Percentiles rank a stretch among this genome's conserved stretches.
These are phyloP conservation scores for Holothuria scabra DNA, from an alignment of 53 echinoderm and acorn worm species.

Conservation along the genomic window DNA sequence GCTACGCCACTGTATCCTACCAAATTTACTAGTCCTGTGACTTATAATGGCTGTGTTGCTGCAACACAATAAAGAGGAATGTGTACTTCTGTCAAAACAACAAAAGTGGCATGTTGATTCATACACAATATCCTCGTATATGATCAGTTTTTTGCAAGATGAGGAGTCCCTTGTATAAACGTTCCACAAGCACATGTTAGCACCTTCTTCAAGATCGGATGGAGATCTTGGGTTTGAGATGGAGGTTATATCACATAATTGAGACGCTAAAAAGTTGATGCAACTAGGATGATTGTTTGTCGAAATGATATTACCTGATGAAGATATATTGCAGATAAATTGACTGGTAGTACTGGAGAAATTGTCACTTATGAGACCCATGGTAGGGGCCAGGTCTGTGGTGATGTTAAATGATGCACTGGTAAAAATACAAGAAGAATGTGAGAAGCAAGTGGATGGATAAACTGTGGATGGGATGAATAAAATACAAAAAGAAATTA, in stretches of 20 bases:
- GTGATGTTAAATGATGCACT: constrained; percentile 10
- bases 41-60: not conserved
- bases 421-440: constrained; percentile 10
- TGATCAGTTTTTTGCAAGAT: not conserved
- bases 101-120: constrained; percentile 21
- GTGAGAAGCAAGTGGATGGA: constrained; percentile 18
- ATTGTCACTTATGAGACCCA: constrained; percentile 1
- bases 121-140: not conserved
- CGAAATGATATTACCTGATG: constrained; percentile 2
- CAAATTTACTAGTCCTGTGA: no score
- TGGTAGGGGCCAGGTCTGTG: not conserved
- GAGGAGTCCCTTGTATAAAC: not conserved
- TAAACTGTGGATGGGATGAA: constrained; percentile 64
- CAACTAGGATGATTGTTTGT: not conserved
- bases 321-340: constrained; percentile 34
- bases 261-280: not conserved
- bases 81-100: not conserved
- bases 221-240: no score
- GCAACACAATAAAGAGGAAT: constrained; percentile 11
- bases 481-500: constrained; percentile 72
- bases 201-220: not conserved
- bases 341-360: constrained; percentile 4
- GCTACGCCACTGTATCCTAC: no score
- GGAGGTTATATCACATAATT: no score
- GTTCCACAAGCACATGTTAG: constrained; percentile 18